Conservation (phyloP, 53 echinoderm and acorn worm genomes). For the Temnopleurus reevesii region DNA sequence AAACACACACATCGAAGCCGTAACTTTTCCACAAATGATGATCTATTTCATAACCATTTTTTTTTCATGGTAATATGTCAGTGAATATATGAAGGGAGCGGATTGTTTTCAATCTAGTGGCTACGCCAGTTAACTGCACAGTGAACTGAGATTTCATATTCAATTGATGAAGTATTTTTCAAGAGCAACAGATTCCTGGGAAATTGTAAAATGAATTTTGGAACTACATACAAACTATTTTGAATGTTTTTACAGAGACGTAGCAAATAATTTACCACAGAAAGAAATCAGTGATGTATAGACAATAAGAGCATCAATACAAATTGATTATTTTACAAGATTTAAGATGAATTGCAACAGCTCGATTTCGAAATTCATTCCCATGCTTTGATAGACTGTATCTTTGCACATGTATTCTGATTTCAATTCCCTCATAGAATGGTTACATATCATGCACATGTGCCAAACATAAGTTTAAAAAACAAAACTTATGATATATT, state of each 20-base stretch:
- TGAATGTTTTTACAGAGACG: not conserved
- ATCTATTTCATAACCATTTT: not conserved
- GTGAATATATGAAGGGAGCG: not conserved
- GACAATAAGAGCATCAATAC: not conserved
- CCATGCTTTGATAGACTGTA: not conserved
- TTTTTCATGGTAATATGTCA: not conserved
- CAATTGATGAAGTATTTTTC: too few relatives aligned
- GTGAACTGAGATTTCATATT: not conserved
- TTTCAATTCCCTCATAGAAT: not conserved
- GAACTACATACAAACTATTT: not conserved
- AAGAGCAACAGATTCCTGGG: too few relatives aligned
- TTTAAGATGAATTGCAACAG: not conserved
- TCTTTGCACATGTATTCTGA: not conserved
- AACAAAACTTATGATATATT: not conserved
- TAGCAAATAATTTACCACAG: not conserved
- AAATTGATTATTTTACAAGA: not conserved
- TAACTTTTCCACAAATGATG: not conserved
- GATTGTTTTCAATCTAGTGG: not conserved
- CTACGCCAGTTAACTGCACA: not conserved
- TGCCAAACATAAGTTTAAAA: not conserved
- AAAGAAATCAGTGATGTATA: not conserved
- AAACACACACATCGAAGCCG: not conserved
- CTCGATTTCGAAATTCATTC: not conserved
- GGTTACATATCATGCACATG: not conserved
- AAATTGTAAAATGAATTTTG: not conserved